phyloP scores from a whole-genome alignment of 2,888 invertebrate genomes.

The Sminthurinus aureus region DNA sequence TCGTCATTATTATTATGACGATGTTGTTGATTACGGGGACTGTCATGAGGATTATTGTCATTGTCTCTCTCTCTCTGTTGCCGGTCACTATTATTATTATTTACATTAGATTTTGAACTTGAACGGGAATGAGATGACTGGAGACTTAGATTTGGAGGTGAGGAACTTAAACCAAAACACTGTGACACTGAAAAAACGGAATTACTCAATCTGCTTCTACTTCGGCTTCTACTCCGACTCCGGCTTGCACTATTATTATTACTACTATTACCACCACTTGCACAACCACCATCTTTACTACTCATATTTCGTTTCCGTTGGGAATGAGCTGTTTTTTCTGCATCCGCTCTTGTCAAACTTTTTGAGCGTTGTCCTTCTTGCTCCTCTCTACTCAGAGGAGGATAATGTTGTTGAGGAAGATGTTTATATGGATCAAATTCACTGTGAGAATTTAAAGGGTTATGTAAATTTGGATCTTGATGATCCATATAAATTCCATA shows the following conservation, averaged over 20 bases:
- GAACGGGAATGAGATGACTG: background rate
- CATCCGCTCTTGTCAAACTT: conserved; percentile 53
- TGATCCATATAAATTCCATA: conserved; percentile 52
- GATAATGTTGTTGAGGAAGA: conserved; percentile 28
- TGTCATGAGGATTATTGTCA: conserved; percentile 31
- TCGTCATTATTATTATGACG: conserved; percentile 31
- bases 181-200: conserved; percentile 47
- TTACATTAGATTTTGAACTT: conserved; percentile 1
- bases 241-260: background rate
- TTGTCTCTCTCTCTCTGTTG: conserved; percentile 31
- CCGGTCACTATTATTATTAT: background rate
- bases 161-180: conserved; percentile 55
- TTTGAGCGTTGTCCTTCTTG: conserved; percentile 45
- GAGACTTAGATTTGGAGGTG: conserved; percentile 15
- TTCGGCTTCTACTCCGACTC: conserved; percentile 52
- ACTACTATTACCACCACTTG: conserved; percentile 29
- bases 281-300: conserved; percentile 39
- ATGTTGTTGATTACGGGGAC: too few relatives aligned
- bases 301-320: conserved; percentile 44
- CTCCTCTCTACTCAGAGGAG: background rate
- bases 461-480: conserved; percentile 9
- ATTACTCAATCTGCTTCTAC: conserved; percentile 50
- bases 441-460: background rate
- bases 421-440: background rate
- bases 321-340: conserved; percentile 25